Evolutionary conservation across 2,113 vertebrate genomes (phyloP).

Genomic region (Clarias macrocephalus): DNA sequence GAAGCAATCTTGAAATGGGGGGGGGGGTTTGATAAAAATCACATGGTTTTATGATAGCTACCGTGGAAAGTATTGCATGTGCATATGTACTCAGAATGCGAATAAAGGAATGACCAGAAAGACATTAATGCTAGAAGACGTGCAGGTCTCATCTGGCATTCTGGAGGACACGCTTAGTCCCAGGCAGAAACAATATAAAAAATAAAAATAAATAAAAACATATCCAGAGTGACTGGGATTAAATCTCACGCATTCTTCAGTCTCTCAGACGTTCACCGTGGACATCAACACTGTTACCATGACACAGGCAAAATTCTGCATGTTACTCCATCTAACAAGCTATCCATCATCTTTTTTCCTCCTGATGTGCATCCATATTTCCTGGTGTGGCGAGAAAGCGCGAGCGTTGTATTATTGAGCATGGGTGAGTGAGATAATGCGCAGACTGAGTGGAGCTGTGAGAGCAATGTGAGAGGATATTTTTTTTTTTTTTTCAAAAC

Average conservation of each 20-base stretch:
- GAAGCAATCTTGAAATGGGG: neutral
- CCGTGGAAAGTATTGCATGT: neutral
- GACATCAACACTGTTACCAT: neutral
- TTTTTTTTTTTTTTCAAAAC: neutral
- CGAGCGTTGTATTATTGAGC: neutral
- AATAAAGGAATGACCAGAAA: neutral
- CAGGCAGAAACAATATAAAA: conserved; percentile 35
- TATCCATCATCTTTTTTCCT: conserved; percentile 12
- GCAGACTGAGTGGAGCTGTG: neutral
- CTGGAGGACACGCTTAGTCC: conserved; percentile 12
- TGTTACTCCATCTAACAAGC: conserved; percentile 9
- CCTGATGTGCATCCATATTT: neutral
- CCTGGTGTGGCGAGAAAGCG: neutral
- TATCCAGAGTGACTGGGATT: conserved; percentile 33
- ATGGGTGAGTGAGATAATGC: neutral
- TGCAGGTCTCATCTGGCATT: neutral
- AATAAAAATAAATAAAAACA: neutral
- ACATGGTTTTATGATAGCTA: neutral
- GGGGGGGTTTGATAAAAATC: neutral
- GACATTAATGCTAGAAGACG: neutral
- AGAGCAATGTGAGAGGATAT: neutral
- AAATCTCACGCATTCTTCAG: conserved; percentile 4
- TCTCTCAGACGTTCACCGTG: conserved; percentile 7
- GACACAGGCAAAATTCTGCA: neutral
- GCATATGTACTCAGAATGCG: neutral